Base-by-base conservation (phyloP, 2,113 vertebrate species). In the Condylura cristata region DNA sequence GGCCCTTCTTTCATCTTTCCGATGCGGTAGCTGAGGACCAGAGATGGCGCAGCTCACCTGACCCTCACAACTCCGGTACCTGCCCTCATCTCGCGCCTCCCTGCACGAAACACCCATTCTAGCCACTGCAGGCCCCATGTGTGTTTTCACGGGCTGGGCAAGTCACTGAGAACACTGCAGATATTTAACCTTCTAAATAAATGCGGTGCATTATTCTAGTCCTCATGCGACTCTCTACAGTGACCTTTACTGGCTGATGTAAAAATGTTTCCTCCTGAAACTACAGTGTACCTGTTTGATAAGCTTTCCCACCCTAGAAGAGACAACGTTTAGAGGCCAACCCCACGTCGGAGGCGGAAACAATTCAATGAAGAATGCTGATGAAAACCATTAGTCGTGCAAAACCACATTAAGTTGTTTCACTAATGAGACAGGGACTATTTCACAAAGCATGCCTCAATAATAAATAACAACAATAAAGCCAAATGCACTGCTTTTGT, bases 381-480 rank as follows among this genome's bases (percentile, higher is more conserved):
- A 72, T 88, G 81, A 81, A 94, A 93, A 93, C 79, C 53, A 58
- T 90, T 86, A 87, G 61, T 85, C 1, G 3, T 84, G 39, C 46
- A 68, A 94, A 93, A 88, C 22, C 46, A 30, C 78, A 86, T 63
- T 86, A 89, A 90, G 51, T 65, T 91, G 78, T 92, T 89, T 92
- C 88, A 82, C 26, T 90, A 96, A 91, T 6, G 3, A 93, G 81
- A 94, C 78, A 86, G 63, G 72, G 28, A 63, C 46, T 74, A 28
- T 18, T 95, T 90, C 93, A 92, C 74, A 51, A 95, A 82, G 92
- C 85, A 78, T 89, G 68, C 74, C 75, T 86, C 78, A 81, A 95
- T 63, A 91, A 79, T 90, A 96, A 97, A 92, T 86, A 94, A 79
- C 48, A 94, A 83, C 71, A 89, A 91, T 85, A 61, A 80, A 91